Base-by-base conservation (phyloP, 1,140 invertebrate species). In the Acyrthosiphon pisum region DNA sequence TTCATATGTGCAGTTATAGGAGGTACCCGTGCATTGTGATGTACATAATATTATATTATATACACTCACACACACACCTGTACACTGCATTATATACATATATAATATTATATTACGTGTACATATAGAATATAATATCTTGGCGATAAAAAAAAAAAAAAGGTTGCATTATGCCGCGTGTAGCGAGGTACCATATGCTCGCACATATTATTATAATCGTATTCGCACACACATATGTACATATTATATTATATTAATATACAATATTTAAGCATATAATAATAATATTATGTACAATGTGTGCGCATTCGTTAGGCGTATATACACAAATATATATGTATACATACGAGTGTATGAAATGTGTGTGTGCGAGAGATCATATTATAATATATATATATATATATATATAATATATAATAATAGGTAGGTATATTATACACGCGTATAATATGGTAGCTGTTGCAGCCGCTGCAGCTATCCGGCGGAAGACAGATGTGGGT, bases 401-500 rank as follows among this genome's bases (percentile, higher is more conserved):
- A 22, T 50, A 53, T 4, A 53, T 56, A 56, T 22, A 60, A 26
- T 11, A 9, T 60, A 68, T 37, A 81, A 81, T 83, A 83, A 83
- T 41, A 23, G 35, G 35, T 46, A 56, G 44, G 87, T 89, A 22
- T 50, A 18, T 50, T 1, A 50, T 53, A 37, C 22, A n/a, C 3
- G 37, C 84, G 46, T 37, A 35, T 89, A 56, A 89, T 53, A 68
- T 68, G 11, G 30, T 68, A 14, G 60, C 30, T n/a, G 60, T 30
- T 81, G 76, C 76, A 37, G 35, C n/a, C 41, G 37, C 81, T 4
- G 9, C 83, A 26, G 84, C 30, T 48, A 48, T 50, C 48, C 87
- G 87, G 48, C 87, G 46, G 48, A 50, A 35, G 46, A 88, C 87
- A 53, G 90, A 91, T 81, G 56, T 48, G 90, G 60, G 68, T 91